Base-by-base conservation (phyloP, 2,113 vertebrate genomes). In the Suncus etruscus region DNA sequence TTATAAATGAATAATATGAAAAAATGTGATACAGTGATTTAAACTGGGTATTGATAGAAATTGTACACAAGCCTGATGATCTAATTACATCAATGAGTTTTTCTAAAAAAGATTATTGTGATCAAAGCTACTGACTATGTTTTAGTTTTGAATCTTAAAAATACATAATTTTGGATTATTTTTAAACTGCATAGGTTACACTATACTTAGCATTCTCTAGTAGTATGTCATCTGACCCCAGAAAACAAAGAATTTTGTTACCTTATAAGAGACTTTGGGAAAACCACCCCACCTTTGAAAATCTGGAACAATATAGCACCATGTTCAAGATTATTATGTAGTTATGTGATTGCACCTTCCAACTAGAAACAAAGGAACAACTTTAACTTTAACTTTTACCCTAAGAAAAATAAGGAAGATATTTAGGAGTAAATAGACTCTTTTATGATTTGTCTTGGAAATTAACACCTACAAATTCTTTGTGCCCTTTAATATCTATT, bases 101-200 rank as follows among this genome's bases (percentile, higher is more conserved):
- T 80, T 54, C 78, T 68, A 79, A 72, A 73, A 45, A 84, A 75
- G n/a, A 83, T 82, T n/a, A 89, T 48, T 25, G 14, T 58, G 16
- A 39, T 66, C 11, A 87, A 89, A 63, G 77, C 32, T 32, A 84
- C 51, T 61, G 48, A 63, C 39, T 81, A 83, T 80, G 16, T 29
- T 68, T 75, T 83, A 3, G 70, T 66, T 85, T 86, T 88, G 61
- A 77, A 93, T 65, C 91, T 68, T n/a, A 87, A 87, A 54, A 69
- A 78, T 80, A 31, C 29, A 50, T 69, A 63, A 74, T 78, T 20
- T 15, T 32, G 31, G 58, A 25, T 91, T 22, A 94, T 83, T 91
- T 80, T 47, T 65, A 63, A 78, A 77, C 27, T 69, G 16, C 73
- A 54, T 39, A 78, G 27, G 70, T 72, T 50, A 80, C 25, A 70